phyloP scores from a whole-genome alignment of 2,888 invertebrate species.

The Oscheius sp. region DNA sequence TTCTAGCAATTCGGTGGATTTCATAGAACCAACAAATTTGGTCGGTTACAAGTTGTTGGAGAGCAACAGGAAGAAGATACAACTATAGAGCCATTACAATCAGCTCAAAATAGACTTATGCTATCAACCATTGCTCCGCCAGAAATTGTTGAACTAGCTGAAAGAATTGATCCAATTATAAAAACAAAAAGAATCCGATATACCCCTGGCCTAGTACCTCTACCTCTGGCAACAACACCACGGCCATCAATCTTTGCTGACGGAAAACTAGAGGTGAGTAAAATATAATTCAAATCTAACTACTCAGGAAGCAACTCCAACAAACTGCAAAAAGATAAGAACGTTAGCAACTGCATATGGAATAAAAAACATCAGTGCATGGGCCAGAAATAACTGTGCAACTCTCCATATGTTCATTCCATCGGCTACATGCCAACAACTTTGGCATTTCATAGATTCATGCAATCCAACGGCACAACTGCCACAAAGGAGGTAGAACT shows the following conservation, averaged over 20 bases:
- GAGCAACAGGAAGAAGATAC: no score
- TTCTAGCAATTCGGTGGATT: no score
- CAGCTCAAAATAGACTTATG: no score
- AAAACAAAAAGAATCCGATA: no score
- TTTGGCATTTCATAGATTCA: slow-evolving; percentile 51
- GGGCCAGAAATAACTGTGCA: slow-evolving; percentile 47
- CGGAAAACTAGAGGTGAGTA: slow-evolving; percentile 21
- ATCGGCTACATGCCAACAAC: slow-evolving; percentile 43
- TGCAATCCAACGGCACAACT: no score
- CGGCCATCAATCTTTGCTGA: background rate
- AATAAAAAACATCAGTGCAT: slow-evolving; percentile 45
- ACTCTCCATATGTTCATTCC: slow-evolving; percentile 45
- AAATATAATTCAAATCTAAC: background rate
- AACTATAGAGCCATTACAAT: no score
- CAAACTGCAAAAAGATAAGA: slow-evolving; percentile 44
- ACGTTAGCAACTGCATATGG: slow-evolving; percentile 36
- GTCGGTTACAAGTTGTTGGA: no score
- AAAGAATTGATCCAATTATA: slow-evolving; percentile 10
- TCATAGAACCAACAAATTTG: no score
- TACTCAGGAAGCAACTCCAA: slow-evolving; percentile 35
- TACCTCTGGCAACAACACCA: background rate
- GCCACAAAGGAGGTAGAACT: no score
- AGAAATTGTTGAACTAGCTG: slow-evolving; percentile 7
- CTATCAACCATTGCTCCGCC: slow-evolving; percentile 10
- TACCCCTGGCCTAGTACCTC: background rate